Base-by-base conservation (phyloP, 2,797 vertebrate species). In the Girardinus metallicus region DNA sequence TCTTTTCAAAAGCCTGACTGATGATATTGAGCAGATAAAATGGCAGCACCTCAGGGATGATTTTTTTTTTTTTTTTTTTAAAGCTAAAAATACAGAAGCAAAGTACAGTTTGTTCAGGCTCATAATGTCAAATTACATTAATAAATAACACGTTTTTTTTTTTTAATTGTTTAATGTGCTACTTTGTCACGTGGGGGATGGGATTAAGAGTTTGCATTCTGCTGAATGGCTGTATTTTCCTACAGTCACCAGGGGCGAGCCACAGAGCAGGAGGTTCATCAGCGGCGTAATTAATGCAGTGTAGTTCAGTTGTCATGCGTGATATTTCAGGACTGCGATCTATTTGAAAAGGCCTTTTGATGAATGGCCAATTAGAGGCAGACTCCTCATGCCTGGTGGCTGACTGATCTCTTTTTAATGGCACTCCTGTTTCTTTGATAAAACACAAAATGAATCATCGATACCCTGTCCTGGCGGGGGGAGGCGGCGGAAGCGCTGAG, bases 401-500 rank as follows among this genome's bases (percentile, higher is more conserved):
- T 95, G 94, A 95, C 92, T 95, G 95, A 96, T 96, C 94, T 95
- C 92, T 93, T 95, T 96, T 96, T 96, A 96, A 96, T 95, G 92
- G 90, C 91, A 86, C 91, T 94, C 93, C 92, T 94, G 93, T 94
- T 95, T 94, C 95, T 96, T 93, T 95, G 94, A 96, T 95, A 95
- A 95, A 94, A 95, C 79, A 85, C 88, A 93, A 95, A 95, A 95
- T 95, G 92, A 95, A 95, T 96, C 95, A 95, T 95, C 94, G 90
- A 95, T 96, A 95, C 91, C 26, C 76, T 74, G 79, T 88, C 86
- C 90, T 81, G 23, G 29, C 26, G 87, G 91, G 49, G 21, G 1
- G 21, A 18, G 18, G 89, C n/a, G n/a, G n/a, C n/a, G n/a, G n/a
- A n/a, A 95, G 84, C 82, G 72, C 86, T 70, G 75, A 86, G 88